Evolutionary conservation across 2,113 vertebrate species (phyloP).

Genomic region (Panthera uncia): DNA sequence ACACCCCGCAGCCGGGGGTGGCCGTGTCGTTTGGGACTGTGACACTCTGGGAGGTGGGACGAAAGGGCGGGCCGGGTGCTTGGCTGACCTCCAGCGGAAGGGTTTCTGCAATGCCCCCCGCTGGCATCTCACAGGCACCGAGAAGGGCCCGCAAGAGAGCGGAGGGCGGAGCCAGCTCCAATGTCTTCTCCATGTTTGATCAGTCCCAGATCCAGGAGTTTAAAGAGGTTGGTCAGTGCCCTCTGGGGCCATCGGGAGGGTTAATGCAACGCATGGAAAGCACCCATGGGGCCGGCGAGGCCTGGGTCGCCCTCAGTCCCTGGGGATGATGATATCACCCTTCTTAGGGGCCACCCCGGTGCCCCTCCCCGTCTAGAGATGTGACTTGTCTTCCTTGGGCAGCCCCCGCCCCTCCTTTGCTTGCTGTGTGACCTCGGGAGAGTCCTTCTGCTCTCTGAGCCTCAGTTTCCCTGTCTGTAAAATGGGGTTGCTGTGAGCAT

Average conservation of each 20-base stretch:
- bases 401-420: not conserved
- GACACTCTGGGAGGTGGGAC: not conserved
- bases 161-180: constrained; percentile 88
- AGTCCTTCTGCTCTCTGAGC: not conserved
- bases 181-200: constrained; percentile 95
- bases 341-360: not conserved
- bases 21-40: fast-evolving
- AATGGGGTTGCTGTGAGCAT: not conserved
- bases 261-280: not conserved
- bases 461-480: not conserved
- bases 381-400: not conserved
- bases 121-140: constrained; percentile 84
- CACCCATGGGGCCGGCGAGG: too few species aligned
- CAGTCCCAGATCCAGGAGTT: constrained; percentile 96
- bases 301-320: too few species aligned
- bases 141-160: constrained; percentile 92
- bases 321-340: fast-evolving
- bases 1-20: fast-evolving
- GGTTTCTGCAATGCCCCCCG: not conserved
- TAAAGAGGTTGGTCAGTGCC: constrained; percentile 88
- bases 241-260: fast-evolving
- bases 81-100: not conserved
- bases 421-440: not conserved
- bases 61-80: too few species aligned
- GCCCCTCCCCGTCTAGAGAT: not conserved